Base-by-base conservation (phyloP, 2,113 vertebrate genomes). In the Anser cygnoides region DNA sequence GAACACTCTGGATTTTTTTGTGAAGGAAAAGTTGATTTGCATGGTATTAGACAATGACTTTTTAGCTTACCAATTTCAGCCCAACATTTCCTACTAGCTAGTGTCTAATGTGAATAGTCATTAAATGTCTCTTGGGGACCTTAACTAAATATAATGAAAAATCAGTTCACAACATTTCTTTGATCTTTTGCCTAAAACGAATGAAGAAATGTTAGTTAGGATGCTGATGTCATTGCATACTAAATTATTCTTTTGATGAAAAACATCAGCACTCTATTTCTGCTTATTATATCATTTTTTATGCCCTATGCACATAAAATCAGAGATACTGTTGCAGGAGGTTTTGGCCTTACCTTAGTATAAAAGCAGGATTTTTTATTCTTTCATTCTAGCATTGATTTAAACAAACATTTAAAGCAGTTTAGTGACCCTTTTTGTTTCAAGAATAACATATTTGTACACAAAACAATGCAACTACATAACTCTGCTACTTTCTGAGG, bases 171-270 rank as follows among this genome's bases (percentile, higher is more conserved):
- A 75, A 28, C 3, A 26, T 89, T 84, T 92, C 86, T 96, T 91
- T 96, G 68, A 93, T 92, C 58, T 84, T 89, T 94, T 91, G 44
- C 66, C 62, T 87, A 70, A 92, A 89, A 78, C 3, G 46, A 68
- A 26, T 75, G 66, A 93, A 92, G 33, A 89, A 71, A 18, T 59
- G 59, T 44, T 52, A 65, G 58, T 68, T 68, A 49, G 52, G 90
- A 89, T 62, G 66, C 49, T 93, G 90, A 89, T 87, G 28, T 84
- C 39, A 65, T 91, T 94, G 62, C 49, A 54, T 79, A 72, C 41
- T 39, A 74, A 94, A 76, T 89, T 87, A 76, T 87, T 84, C 73
- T 78, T 96, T 89, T 89, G 80, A 95, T 92, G 61, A 84, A 95
- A 95, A 87, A 6, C 10, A 37, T 85, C 58, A 83, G 41, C 78